These are phyloP conservation scores for Trachymyrmex cornetzi DNA, from an alignment of 1,140 invertebrate genomes.

Conservation along the genomic window DNA sequence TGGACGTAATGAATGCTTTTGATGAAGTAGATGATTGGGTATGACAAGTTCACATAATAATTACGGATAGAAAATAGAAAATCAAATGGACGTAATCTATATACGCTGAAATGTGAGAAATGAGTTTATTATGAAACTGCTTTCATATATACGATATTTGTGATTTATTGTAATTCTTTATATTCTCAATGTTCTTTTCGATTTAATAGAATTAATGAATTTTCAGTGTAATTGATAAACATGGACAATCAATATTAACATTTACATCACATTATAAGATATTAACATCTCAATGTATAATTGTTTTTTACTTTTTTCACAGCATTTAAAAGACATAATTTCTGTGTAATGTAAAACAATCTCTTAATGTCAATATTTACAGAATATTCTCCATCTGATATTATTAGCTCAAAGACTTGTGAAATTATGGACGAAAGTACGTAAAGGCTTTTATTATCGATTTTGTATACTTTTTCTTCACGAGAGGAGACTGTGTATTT, in stretches of 20 bases:
- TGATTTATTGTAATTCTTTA: conserved; percentile 36
- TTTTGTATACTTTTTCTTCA: conserved; percentile 19
- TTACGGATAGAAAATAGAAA: conserved; percentile 54
- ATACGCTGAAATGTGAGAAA: conserved; percentile 12
- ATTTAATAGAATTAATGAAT: conserved; percentile 52
- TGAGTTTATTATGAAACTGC: conserved; percentile 46
- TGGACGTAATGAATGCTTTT: conserved; percentile 48
- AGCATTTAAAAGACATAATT: conserved; percentile 50
- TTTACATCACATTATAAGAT: conserved; percentile 47
- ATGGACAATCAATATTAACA: conserved; percentile 67
- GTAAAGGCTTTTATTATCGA: conserved; percentile 37
- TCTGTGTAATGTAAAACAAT: conserved; percentile 49
- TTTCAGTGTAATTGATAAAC: conserved; percentile 50
- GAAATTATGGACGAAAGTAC: conserved; percentile 29
- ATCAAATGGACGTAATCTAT: conserved; percentile 60
- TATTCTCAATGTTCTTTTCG: conserved; percentile 39
- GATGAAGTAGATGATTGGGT: conserved; percentile 31
- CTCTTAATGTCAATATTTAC: conserved; percentile 51
- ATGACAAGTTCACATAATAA: conserved; percentile 46
- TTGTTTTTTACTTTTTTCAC: conserved; percentile 44
- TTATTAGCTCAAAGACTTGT: conserved; percentile 33
- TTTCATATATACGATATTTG: conserved; percentile 55
- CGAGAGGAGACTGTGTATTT: neutral
- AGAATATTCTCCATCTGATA: conserved; percentile 53
- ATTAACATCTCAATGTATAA: conserved; percentile 44